phyloP scores from a whole-genome alignment of 2,888 invertebrate genomes.

The Hydroisotoma schaefferi region DNA sequence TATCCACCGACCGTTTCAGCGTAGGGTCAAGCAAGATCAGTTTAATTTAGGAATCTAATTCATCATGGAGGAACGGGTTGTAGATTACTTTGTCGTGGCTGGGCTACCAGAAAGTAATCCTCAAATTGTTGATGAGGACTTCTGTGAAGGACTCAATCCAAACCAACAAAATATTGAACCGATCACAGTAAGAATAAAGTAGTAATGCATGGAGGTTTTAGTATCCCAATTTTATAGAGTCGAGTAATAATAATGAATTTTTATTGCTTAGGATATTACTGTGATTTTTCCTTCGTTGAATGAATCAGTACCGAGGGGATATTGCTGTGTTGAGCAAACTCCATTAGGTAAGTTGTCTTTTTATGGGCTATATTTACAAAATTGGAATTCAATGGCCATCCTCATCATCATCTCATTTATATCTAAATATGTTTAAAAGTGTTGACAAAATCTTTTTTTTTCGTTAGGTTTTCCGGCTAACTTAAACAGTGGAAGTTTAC shows the following conservation, averaged over 20 bases:
- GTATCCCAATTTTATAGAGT: background rate
- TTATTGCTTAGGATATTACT: constrained; percentile 67
- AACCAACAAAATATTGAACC: constrained; percentile 82
- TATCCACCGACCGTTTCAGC: too few species aligned
- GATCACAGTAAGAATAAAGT: constrained; percentile 62
- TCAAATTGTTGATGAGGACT: constrained; percentile 71
- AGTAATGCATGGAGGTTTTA: constrained; percentile 3
- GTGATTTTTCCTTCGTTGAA: constrained; percentile 84
- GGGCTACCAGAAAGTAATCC: constrained; percentile 77
- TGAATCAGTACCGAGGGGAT: constrained; percentile 78
- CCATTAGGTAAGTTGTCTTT: constrained; percentile 62
- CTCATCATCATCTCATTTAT: background rate
- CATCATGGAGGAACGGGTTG: constrained; percentile 60
- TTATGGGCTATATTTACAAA: background rate
- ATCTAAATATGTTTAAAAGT: background rate
- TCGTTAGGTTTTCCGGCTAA: constrained; percentile 75
- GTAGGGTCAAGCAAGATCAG: too few species aligned
- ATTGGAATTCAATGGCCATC: background rate
- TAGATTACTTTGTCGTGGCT: constrained; percentile 98
- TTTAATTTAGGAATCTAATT: too few species aligned
- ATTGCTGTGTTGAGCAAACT: constrained; percentile 68
- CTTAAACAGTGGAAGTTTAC: constrained; percentile 93
- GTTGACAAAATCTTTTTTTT: background rate
- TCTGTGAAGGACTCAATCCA: constrained; percentile 68
- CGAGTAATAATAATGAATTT: background rate